These are phyloP conservation scores for Scolanthus callimorphus DNA, from an alignment of 92 coral and sea anemone species.

Conservation along the genomic window DNA sequence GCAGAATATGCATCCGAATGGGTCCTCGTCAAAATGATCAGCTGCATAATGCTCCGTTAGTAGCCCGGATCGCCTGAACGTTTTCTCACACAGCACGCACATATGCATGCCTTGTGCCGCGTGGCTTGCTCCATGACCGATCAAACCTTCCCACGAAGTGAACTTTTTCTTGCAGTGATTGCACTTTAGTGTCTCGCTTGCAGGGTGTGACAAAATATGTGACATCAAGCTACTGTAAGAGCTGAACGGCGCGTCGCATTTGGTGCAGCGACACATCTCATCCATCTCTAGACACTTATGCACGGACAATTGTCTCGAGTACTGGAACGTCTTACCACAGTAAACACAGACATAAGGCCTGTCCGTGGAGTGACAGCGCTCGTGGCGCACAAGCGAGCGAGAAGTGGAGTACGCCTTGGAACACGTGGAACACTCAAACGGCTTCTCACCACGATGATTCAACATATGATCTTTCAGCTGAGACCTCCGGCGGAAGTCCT, in stretches of 20 bases:
- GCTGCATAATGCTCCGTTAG: constrained; percentile 24
- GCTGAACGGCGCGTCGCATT: constrained; percentile 18
- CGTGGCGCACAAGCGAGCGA: constrained; percentile 43
- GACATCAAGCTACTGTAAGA: constrained; percentile 1
- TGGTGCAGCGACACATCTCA: constrained; percentile 35
- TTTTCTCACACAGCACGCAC: constrained; percentile 19
- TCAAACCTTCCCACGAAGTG: constrained; percentile 19
- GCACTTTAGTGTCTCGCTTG: constrained; percentile 7
- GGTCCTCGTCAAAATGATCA: constrained; percentile 21
- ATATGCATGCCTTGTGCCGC: constrained; percentile 10
- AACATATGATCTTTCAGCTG: constrained; percentile 31
- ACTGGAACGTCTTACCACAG: constrained; percentile 38
- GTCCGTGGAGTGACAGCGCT: constrained; percentile 27
- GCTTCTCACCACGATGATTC: constrained; percentile 33
- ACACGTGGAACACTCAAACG: constrained; percentile 39
- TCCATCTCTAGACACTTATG: constrained; percentile 28
- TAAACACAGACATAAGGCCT: constrained; percentile 29
- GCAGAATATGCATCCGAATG: constrained; percentile 34
- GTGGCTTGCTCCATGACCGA: constrained; percentile 14
- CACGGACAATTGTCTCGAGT: constrained; percentile 12
- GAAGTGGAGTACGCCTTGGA: constrained; percentile 40
- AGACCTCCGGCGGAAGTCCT: constrained; percentile 39
- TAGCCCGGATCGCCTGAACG: constrained; percentile 18
- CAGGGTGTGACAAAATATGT: constrained; percentile 22
- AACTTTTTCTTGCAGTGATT: constrained; percentile 16